These are phyloP conservation scores for Merops nubicus DNA, from an alignment of 2,113 vertebrate species.

Conservation along the genomic window DNA sequence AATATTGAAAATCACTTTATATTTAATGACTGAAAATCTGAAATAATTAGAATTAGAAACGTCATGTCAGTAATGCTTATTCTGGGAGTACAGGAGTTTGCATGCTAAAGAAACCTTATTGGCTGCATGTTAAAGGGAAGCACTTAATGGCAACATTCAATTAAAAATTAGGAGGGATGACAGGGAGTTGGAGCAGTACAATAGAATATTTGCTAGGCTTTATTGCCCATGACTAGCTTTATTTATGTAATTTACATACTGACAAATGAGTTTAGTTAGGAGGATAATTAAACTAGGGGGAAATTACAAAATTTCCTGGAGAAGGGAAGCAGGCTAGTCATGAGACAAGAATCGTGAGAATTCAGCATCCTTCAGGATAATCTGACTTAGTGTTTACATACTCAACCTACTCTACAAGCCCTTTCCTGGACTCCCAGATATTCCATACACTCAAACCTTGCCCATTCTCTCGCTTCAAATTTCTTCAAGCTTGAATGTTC, in stretches of 20 bases:
- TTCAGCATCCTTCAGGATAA: not conserved
- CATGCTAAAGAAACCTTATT: not conserved
- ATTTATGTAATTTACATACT: conserved; percentile 9
- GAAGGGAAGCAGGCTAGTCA: not conserved
- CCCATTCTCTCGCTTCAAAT: not conserved
- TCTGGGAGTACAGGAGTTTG: not conserved
- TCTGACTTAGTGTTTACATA: not conserved
- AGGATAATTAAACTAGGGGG: conserved; percentile 8
- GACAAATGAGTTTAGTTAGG: not conserved
- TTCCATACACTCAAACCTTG: not conserved
- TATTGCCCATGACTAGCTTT: conserved; percentile 23
- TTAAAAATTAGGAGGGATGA: conserved; percentile 19
- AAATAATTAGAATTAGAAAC: conserved; percentile 20
- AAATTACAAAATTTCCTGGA: not conserved
- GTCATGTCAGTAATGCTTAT: not conserved
- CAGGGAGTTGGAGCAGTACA: conserved; percentile 17
- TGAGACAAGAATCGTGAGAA: not conserved
- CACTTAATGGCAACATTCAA: conserved; percentile 11
- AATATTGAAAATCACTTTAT: conserved; percentile 1
- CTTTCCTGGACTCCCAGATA: not conserved
- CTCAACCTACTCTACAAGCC: not conserved
- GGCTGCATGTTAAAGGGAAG: not conserved
- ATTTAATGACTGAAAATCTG: conserved; percentile 19
- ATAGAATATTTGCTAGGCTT: conserved; percentile 22
- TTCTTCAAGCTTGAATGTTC: not conserved